Evolutionary conservation across 2,888 invertebrate genomes (phyloP).

Genomic region (Trissonchulus latispiculum): DNA sequence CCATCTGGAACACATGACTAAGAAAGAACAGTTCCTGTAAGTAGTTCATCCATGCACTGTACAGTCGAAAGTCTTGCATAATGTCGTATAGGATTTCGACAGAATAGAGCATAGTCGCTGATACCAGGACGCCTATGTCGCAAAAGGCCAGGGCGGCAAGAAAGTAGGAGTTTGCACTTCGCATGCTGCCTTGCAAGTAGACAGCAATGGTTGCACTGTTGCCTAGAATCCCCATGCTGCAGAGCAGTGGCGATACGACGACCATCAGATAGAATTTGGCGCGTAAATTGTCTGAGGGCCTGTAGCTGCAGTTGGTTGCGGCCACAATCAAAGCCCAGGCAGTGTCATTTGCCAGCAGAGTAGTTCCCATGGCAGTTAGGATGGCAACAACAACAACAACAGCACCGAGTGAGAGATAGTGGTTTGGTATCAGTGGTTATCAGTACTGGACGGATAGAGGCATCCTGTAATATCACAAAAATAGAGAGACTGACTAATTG

Average conservation of each 20-base stretch:
- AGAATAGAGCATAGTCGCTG: background rate
- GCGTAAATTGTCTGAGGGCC: background rate
- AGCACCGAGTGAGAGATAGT: too few relatives aligned
- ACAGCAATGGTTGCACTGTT: background rate
- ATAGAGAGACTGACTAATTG: too few relatives aligned
- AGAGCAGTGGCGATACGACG: background rate
- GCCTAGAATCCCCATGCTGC: conserved; percentile 1
- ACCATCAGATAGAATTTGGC: conserved; percentile 9
- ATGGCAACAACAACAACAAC: too few relatives aligned
- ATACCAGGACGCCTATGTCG: conserved; percentile 8
- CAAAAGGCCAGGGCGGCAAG: conserved; percentile 2
- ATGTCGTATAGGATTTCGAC: conserved; percentile 13
- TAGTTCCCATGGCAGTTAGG: too few relatives aligned
- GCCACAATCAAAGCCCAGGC: background rate
- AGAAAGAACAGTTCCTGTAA: conserved; percentile 32
- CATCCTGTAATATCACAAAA: too few relatives aligned
- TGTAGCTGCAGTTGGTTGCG: background rate
- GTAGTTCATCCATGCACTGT: conserved; percentile 13
- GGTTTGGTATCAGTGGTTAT: too few relatives aligned
- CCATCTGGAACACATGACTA: conserved; percentile 38
- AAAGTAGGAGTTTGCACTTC: background rate
- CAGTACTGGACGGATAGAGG: too few relatives aligned
- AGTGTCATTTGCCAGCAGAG: background rate
- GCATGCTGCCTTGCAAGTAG: background rate
- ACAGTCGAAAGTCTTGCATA: background rate